Evolutionary conservation across 2,888 invertebrate genomes (phyloP).

Genomic region (Ceriagrion tenellum): DNA sequence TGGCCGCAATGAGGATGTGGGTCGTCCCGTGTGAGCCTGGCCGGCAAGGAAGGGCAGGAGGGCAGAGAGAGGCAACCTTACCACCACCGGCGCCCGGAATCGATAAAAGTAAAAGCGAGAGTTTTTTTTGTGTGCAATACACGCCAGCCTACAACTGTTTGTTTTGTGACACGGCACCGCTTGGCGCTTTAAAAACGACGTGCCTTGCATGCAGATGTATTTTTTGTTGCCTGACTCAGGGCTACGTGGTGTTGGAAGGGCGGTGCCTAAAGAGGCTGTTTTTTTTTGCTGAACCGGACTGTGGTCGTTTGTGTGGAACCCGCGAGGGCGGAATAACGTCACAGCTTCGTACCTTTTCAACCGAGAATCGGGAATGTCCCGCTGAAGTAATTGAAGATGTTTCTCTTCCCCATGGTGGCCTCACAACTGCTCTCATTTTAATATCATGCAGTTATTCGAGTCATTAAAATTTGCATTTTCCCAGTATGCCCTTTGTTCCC

Average conservation of each 20-base stretch:
- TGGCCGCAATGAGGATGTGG: background rate
- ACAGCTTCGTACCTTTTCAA: background rate
- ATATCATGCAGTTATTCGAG: background rate
- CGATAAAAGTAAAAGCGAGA: slow-evolving; percentile 27
- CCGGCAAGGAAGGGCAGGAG: background rate
- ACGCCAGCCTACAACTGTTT: background rate
- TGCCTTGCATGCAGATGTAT: background rate
- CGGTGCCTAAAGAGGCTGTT: background rate
- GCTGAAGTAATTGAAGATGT: background rate
- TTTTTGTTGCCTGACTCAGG: background rate
- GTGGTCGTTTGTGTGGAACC: background rate
- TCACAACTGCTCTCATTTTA: background rate
- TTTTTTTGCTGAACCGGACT: background rate
- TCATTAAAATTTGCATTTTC: too few relatives aligned
- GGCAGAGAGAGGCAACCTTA: background rate
- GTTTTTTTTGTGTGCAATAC: background rate
- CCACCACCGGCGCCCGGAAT: background rate
- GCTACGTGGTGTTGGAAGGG: background rate
- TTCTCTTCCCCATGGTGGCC: background rate
- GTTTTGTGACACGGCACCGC: background rate
- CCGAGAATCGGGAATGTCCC: background rate
- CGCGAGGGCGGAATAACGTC: background rate
- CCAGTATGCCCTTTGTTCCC: too few relatives aligned
- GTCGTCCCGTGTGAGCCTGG: background rate
- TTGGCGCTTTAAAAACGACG: background rate